phyloP scores from a whole-genome alignment of 2,888 invertebrate species.

The Napeogenes inachia region DNA sequence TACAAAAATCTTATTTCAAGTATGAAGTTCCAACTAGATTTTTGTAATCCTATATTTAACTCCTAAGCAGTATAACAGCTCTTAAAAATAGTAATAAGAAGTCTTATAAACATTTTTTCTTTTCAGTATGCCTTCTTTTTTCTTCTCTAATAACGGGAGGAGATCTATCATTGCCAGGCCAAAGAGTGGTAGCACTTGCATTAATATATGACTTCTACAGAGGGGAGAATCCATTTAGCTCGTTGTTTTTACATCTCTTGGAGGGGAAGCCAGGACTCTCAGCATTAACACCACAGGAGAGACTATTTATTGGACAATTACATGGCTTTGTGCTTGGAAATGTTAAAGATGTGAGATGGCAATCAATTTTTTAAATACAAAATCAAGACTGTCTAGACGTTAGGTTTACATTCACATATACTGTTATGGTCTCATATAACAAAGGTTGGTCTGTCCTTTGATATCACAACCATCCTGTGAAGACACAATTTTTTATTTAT shows the following conservation, averaged over 20 bases:
- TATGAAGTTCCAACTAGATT: no score
- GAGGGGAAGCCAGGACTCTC: slow-evolving; percentile 63
- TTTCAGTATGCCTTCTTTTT: slow-evolving; percentile 65
- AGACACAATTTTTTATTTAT: no score
- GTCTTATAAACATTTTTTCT: neutral
- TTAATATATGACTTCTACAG: slow-evolving; percentile 67
- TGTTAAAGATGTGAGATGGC: slow-evolving; percentile 80
- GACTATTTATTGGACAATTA: slow-evolving; percentile 83
- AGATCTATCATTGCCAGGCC: slow-evolving; percentile 66
- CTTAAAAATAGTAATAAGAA: no score
- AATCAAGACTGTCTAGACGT: no score
- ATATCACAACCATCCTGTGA: no score
- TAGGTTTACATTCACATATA: no score
- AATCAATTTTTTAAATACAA: slow-evolving; percentile 18
- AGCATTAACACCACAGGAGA: slow-evolving; percentile 78
- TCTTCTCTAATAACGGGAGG: slow-evolving; percentile 68
- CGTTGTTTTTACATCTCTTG: slow-evolving; percentile 61
- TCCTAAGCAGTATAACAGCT: no score
- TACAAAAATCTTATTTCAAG: no score
- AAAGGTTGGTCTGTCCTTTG: no score
- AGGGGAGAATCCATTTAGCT: slow-evolving; percentile 65
- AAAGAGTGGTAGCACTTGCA: slow-evolving; percentile 65
- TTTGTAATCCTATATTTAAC: no score
- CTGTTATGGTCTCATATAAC: no score
- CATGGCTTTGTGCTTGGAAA: slow-evolving; percentile 82